A percentile compares a stretch with the other conserved stretches of the same genome.
Conservation (phyloP, 2,888 invertebrate genomes). For the Pilophorus perplexus region DNA sequence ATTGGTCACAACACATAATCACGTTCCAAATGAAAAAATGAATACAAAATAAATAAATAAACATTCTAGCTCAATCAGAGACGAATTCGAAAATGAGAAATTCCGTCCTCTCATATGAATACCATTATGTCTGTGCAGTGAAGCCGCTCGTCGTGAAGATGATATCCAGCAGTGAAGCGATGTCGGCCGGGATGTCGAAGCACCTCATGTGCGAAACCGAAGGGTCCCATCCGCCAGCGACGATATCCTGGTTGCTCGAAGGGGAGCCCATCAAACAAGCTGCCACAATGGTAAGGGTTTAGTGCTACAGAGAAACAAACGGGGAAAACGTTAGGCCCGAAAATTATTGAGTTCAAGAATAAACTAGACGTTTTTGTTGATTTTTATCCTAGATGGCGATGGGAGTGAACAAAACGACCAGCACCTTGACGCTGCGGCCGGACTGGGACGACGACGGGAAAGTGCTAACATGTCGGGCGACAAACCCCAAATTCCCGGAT, state of each 20-base stretch:
- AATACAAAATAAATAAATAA: too few relatives aligned
- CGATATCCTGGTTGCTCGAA: slow-evolving; percentile 76
- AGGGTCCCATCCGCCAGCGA: slow-evolving; percentile 80
- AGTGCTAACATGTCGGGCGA: slow-evolving; percentile 77
- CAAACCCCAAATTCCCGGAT: slow-evolving; percentile 83
- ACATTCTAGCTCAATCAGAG: too few relatives aligned
- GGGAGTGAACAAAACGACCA: slow-evolving; percentile 65
- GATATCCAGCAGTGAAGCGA: slow-evolving; percentile 63
- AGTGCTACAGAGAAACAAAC: not conserved
- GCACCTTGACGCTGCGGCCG: slow-evolving; percentile 70
- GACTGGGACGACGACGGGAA: slow-evolving; percentile 77
- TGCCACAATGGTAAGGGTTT: slow-evolving; percentile 57
- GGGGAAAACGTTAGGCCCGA: too few relatives aligned
- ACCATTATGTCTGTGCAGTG: slow-evolving; percentile 57
- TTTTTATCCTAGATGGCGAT: slow-evolving; percentile 66
- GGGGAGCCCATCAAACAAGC: slow-evolving; percentile 64
- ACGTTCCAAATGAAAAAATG: too few relatives aligned
- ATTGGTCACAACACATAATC: too few relatives aligned
- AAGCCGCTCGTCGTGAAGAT: slow-evolving; percentile 76
- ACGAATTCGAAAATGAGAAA: too few relatives aligned
- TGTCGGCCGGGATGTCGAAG: slow-evolving; percentile 71
- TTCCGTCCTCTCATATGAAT: too few relatives aligned
- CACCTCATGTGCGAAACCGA: slow-evolving; percentile 75
- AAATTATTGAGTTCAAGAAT: too few relatives aligned
- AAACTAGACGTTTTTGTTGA: too few relatives aligned